Evolutionary conservation across 1,140 invertebrate species (phyloP), one percentile per base, ranked within the genome.

Genomic region (Bombus haemorrhoidalis): DNA sequence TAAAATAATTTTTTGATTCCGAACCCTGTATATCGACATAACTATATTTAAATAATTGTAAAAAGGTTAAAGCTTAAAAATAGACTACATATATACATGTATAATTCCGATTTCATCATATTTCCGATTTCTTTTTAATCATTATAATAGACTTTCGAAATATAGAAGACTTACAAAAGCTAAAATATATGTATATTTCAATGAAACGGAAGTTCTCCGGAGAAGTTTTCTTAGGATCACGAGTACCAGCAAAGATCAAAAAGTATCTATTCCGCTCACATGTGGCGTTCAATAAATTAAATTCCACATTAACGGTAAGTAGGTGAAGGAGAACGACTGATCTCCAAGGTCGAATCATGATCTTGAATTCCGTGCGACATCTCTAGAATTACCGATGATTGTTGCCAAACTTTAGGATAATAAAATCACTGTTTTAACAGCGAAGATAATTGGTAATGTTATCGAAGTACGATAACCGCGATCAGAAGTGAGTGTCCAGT

Each of bases 331-430:
- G 28, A 86, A 43, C 0, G 12, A 41, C 15, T 4, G 22, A 74
- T 53, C 41, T 28, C 22, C 12, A 79, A 85, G 71, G 62, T 79
- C 59, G 39, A 57, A 57, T 47, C 18, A 15, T 64, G 28, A 69
- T 84, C 62, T 87, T 87, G 64, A 83, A 76, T 69, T 79, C n/a
- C 37, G 10, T 32, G 87, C 81, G 87, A 79, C 87, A 88, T 87
- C 75, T 88, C 34, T 71, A 57, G 71, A 87, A 87, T 53, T 59
- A 32, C 25, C 62, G n/a, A 73, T 73, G 28, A 69, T 64, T 3
- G 13, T 34, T 53, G 18, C n/a, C 74, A 32, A 8, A 25, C 34
- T 47, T 74, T 34, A 41, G 34, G 37, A 62, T 2, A 13, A 25
- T 4, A 39, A 43, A n/a, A 53, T 25, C 64, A 22, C 84, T 87